Percentiles rank a stretch among this genome's conserved stretches.
phyloP scores from a whole-genome alignment of 2,797 vertebrate genomes.

The Rhodeus uyekii region DNA sequence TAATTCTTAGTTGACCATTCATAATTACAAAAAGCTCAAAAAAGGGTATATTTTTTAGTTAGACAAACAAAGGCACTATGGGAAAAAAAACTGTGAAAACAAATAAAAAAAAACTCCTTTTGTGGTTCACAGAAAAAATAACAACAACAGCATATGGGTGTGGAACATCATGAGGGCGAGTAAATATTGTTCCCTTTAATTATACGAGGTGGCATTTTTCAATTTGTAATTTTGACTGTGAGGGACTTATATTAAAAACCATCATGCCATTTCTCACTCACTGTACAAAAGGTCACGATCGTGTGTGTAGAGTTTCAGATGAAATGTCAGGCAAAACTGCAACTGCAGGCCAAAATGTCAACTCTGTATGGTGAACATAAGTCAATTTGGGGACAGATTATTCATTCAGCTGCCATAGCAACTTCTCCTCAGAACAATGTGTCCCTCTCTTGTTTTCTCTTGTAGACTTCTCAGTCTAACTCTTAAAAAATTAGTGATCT shows the following conservation, averaged over 20 bases:
- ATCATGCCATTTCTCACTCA: neutral
- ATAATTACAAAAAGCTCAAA: neutral
- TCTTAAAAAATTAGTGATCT: conserved; percentile 77
- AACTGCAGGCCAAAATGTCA: conserved; percentile 38
- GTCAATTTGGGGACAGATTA: neutral
- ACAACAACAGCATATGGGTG: neutral
- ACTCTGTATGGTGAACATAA: conserved; percentile 10
- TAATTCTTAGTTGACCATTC: neutral
- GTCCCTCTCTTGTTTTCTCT: conserved; percentile 48
- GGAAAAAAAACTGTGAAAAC: neutral
- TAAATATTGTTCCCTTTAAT: neutral
- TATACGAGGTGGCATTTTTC: neutral
- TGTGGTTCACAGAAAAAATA: neutral
- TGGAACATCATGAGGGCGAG: neutral
- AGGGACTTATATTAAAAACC: conserved; percentile 18
- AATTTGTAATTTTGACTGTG: neutral
- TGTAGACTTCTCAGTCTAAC: conserved; percentile 55
- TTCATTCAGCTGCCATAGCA: conserved; percentile 47
- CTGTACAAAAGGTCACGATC: conserved; percentile 17
- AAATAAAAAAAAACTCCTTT: neutral
- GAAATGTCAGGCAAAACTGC: conserved; percentile 41
- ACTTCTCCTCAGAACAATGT: conserved; percentile 35
- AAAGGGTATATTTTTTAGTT: neutral
- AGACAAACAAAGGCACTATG: neutral
- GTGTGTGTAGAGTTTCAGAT: conserved; percentile 11